Conservation (phyloP, 2,797 vertebrate genomes). For the Clarias platycephalus region DNA sequence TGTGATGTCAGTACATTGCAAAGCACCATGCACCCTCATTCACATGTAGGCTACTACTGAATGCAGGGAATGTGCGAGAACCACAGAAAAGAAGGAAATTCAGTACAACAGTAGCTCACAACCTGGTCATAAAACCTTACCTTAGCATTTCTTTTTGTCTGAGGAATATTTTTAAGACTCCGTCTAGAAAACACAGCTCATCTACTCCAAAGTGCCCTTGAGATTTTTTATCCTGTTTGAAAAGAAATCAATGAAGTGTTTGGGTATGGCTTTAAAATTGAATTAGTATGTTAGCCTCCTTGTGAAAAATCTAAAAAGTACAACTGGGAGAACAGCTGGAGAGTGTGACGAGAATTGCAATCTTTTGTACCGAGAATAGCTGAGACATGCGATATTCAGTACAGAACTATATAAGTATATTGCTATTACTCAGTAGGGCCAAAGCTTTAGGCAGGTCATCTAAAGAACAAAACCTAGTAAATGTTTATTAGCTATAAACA, state of each 20-base stretch:
- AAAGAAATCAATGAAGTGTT: conserved; percentile 44
- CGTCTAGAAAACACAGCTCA: neutral
- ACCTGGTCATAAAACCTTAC: neutral
- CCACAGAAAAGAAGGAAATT: neutral
- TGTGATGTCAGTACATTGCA: neutral
- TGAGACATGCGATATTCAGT: neutral
- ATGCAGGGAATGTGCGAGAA: neutral
- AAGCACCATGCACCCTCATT: neutral
- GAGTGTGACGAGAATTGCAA: conserved; percentile 23
- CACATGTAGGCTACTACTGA: neutral
- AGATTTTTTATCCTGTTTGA: conserved; percentile 29
- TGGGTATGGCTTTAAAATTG: conserved; percentile 43
- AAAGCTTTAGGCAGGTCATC: neutral
- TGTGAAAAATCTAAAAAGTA: conserved; percentile 14
- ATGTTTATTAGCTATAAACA: conserved; percentile 23
- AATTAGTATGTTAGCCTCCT: conserved; percentile 29
- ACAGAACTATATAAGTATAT: neutral
- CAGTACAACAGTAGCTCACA: neutral
- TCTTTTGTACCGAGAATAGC: conserved; percentile 26
- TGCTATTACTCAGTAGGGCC: conserved; percentile 8
- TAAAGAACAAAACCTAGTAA: conserved; percentile 4
- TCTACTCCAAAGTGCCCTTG: conserved; percentile 19
- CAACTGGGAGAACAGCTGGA: conserved; percentile 7
- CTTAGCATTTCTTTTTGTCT: neutral
- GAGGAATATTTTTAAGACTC: neutral